phyloP scores from a whole-genome alignment of 2,113 vertebrate genomes.

The Calidris pugnax region DNA sequence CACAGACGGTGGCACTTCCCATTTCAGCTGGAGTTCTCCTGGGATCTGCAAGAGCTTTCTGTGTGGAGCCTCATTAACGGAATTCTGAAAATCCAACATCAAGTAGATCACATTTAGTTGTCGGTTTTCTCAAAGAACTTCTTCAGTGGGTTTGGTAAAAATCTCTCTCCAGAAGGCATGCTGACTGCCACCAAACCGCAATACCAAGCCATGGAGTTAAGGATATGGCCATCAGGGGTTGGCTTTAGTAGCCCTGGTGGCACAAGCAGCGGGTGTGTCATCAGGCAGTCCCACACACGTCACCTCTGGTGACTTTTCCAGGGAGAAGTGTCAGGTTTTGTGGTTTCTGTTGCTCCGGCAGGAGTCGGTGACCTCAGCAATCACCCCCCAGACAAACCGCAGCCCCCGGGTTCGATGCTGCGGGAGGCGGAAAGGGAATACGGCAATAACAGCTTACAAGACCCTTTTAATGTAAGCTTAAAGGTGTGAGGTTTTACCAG shows the following conservation, averaged over 20 bases:
- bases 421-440: accelerated
- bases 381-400: neutral
- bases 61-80: neutral
- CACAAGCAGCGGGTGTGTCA: neutral
- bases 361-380: accelerated
- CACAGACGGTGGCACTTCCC: neutral
- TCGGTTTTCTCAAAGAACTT: neutral
- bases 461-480: neutral
- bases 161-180: neutral
- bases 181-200: too few relatives aligned
- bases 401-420: neutral
- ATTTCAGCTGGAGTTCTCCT: too few relatives aligned
- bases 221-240: accelerated
- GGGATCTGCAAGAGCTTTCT: neutral
- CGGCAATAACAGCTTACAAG: accelerated
- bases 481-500: neutral
- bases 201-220: neutral
- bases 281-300: accelerated
- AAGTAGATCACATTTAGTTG: neutral
- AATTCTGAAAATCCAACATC: neutral
- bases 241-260: neutral
- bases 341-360: neutral
- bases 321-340: neutral
- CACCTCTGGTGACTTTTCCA: accelerated
- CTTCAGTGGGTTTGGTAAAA: neutral